Conservation (phyloP, 2,888 invertebrate genomes). For the Hemithea aestivaria region DNA sequence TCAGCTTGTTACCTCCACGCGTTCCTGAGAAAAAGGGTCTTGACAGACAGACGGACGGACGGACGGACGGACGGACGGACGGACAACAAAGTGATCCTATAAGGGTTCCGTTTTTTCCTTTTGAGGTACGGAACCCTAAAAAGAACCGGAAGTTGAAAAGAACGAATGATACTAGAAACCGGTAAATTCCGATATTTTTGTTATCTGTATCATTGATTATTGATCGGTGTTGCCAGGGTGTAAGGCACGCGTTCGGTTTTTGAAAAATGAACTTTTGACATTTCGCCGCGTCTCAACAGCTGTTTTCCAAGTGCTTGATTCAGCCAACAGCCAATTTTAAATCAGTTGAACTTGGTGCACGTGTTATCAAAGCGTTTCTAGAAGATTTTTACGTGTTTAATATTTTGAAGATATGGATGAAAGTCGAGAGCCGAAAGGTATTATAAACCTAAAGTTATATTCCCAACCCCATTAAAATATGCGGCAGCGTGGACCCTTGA, state of each 20-base stretch:
- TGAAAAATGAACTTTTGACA: conserved; percentile 49
- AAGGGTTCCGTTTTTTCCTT: no score
- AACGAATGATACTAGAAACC: conserved; percentile 7
- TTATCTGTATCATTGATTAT: conserved; percentile 24
- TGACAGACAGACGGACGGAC: no score
- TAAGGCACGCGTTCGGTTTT: conserved; percentile 34
- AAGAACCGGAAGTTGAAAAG: conserved; percentile 5
- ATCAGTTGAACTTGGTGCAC: conserved; percentile 47
- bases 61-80: no score
- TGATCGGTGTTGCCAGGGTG: conserved; percentile 44
- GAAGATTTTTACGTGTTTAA: conserved; percentile 11
- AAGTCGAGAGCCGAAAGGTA: conserved; percentile 56
- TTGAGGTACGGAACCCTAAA: no score
- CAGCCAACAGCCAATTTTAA: conserved; percentile 46
- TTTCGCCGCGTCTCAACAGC: conserved; percentile 69
- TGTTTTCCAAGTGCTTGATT: conserved; percentile 52
- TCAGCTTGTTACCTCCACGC: no score
- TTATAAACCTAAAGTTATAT: neutral
- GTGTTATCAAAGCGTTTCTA: conserved; percentile 43
- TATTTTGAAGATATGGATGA: conserved; percentile 54
- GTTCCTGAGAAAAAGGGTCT: no score
- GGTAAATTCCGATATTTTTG: conserved; percentile 4
- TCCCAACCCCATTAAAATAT: neutral
- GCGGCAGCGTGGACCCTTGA: conserved; percentile 14
- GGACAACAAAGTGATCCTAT: no score